Evolutionary conservation across 2,888 invertebrate genomes (phyloP), one percentile per base, ranked within the genome.

Genomic region (Diarsia rubi): DNA sequence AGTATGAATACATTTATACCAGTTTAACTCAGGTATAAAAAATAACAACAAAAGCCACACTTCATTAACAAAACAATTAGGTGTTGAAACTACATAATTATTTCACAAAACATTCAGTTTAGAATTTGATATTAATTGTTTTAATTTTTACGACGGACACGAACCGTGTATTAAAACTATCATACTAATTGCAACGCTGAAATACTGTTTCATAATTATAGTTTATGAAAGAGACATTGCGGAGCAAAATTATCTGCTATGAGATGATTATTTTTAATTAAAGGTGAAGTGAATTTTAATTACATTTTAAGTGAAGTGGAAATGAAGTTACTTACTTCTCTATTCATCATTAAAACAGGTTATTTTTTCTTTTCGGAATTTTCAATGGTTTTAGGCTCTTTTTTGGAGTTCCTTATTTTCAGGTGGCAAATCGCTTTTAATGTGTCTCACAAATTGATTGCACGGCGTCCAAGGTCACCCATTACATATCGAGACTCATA

Each of bases 161-260:
- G 37, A 27, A 54, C 12, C 42, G 3, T 9, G 31, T 31, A 69
- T 47, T 69, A 72, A 59, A 72, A 24, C 72, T 45, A 65, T 31
- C 45, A 8, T 3, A 24, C 63, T 82, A 73, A 83, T 83, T 83
- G 80, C 52, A 68, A 57, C 47, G 49, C 70, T 79, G 72, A 21
- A 60, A 64, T 63, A 64, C 52, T 59, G n/a, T 45, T 75, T 66
- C 21, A 42, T 27, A 6, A 37, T 37, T 37, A 54, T 52, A 27
- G 2, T 57, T 5, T 57, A 42, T 66, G 27, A 59, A 63, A 66
- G 45, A 69, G 81, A 24, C 60, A 74, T 19, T 63, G 5, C n/a
- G 12, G 19, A 42, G 69, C 31, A 49, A 70, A n/a, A 79, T 69
- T 82, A 70, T 67, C 4, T 45, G 68, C 69, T 49, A 59, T 16